A percentile compares a stretch with the other conserved stretches of the same genome.
These are phyloP conservation scores for Erythrocebus patas DNA, from an alignment of 2,113 vertebrate species.

Conservation along the genomic window DNA sequence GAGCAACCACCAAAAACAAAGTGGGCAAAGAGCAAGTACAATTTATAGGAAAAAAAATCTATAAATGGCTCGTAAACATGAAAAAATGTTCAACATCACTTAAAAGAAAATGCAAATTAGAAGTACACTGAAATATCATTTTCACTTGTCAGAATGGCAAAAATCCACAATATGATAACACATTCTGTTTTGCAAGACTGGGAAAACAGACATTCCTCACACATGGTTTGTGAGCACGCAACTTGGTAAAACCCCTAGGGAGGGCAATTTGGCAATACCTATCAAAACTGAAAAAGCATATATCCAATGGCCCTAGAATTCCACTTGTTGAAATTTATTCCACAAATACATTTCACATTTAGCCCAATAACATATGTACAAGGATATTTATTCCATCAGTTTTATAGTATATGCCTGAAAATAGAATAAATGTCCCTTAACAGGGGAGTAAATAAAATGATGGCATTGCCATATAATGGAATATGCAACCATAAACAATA, in stretches of 20 bases:
- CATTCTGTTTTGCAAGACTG: background rate
- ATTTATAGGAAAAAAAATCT: background rate
- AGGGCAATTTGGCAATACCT: background rate
- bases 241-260: background rate
- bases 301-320: background rate
- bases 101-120: background rate
- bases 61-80: background rate
- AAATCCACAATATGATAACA: background rate
- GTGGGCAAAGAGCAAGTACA: background rate
- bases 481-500: background rate
- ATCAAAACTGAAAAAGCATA: background rate
- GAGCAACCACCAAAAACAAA: background rate
- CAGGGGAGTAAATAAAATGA: background rate
- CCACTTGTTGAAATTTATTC: background rate
- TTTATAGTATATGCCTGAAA: background rate
- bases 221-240: background rate
- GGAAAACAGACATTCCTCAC: background rate
- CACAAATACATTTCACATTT: background rate
- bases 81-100: conserved; percentile 15
- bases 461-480: background rate
- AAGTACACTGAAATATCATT: background rate
- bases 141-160: conserved; percentile 12
- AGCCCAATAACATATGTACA: background rate
- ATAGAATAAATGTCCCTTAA: background rate
- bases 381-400: background rate